These are phyloP conservation scores for Balanococcus diminutus DNA, from an alignment of 2,888 invertebrate species.

Conservation along the genomic window DNA sequence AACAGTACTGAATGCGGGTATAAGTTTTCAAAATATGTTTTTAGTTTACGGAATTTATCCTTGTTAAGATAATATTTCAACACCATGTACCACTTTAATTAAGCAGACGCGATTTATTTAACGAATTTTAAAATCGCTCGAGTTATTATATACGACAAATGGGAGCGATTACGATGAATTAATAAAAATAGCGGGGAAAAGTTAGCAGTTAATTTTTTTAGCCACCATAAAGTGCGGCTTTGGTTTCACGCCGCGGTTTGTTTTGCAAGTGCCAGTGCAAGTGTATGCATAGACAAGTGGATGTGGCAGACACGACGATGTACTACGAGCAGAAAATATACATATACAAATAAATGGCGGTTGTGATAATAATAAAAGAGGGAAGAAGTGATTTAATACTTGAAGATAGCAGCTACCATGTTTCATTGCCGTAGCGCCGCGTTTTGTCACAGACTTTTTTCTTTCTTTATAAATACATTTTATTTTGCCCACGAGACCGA, in stretches of 20 bases:
- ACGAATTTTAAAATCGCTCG: neutral
- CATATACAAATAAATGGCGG: conserved; percentile 29
- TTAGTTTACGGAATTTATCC: too few relatives aligned
- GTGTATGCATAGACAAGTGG: too few relatives aligned
- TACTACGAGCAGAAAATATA: neutral
- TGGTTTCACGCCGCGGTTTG: too few relatives aligned
- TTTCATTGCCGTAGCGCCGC: conserved; percentile 31
- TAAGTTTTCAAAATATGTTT: neutral
- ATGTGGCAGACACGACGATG: neutral
- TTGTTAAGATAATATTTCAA: neutral
- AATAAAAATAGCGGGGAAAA: neutral
- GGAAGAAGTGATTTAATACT: conserved; percentile 49
- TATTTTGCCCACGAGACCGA: conserved; percentile 50
- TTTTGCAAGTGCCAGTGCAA: neutral
- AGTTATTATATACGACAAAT: neutral
- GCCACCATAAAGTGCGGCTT: neutral
- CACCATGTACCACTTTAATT: neutral
- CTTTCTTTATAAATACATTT: conserved; percentile 47
- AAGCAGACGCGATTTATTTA: neutral
- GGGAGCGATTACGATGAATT: conserved; percentile 29
- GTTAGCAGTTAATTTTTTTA: neutral
- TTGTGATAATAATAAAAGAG: conserved; percentile 34
- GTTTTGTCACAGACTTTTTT: conserved; percentile 42
- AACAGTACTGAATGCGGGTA: neutral
- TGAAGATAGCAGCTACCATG: conserved; percentile 52